phyloP scores from a whole-genome alignment of 2,113 vertebrate genomes.

The Egretta garzetta region DNA sequence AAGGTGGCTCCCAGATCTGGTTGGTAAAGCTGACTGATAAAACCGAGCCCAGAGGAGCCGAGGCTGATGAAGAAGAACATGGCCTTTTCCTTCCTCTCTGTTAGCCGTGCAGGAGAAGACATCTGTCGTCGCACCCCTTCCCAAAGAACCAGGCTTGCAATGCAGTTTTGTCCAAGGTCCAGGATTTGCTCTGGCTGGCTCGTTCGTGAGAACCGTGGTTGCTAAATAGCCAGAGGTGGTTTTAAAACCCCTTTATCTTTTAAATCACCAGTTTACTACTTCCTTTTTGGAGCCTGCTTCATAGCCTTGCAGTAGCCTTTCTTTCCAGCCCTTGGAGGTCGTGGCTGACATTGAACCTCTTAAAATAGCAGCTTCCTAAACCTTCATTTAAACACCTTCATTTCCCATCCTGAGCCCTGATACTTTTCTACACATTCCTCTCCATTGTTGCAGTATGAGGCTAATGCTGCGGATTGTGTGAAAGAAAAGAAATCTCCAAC shows the following conservation, averaged over 20 bases:
- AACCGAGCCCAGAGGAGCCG: background rate
- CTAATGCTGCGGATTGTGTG: background rate
- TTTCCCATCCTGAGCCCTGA: background rate
- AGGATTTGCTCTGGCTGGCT: background rate
- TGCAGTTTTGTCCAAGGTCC: background rate
- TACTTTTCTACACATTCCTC: background rate
- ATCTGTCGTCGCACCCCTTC: background rate
- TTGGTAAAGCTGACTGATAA: background rate
- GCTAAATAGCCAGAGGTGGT: background rate
- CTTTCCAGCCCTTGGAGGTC: background rate
- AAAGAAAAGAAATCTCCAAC: background rate
- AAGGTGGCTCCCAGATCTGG: background rate
- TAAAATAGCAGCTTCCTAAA: background rate
- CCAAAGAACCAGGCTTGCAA: background rate
- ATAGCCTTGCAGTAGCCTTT: background rate
- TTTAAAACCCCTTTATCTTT: background rate
- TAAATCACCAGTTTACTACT: background rate
- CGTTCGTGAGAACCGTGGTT: rapidly evolving
- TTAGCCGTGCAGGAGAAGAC: background rate
- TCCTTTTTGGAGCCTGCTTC: background rate
- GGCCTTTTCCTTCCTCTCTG: background rate
- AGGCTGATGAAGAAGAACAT: background rate
- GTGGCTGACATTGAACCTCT: background rate
- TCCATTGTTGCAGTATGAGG: background rate
- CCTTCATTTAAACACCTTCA: background rate